A percentile compares a stretch with the other conserved stretches of the same genome.
Evolutionary conservation across 2,797 vertebrate species (phyloP).

Genomic region (Allobates femoralis): DNA sequence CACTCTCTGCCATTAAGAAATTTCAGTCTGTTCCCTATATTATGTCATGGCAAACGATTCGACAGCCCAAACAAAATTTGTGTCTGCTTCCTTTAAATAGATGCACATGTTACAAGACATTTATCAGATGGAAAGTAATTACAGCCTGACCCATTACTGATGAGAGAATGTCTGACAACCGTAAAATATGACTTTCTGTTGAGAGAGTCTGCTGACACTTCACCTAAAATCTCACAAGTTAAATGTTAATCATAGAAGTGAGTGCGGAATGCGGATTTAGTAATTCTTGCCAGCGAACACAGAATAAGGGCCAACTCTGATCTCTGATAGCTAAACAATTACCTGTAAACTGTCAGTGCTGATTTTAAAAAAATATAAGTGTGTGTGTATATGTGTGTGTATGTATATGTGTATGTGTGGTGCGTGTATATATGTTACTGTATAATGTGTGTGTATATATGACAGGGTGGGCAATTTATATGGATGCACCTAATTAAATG

Average conservation of each 20-base stretch:
- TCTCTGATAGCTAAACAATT: background rate
- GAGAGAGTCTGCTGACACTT: slow-evolving; percentile 29
- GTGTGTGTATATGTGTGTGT: too few relatives aligned
- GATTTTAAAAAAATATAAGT: too few relatives aligned
- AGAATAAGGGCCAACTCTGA: background rate
- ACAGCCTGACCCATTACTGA: slow-evolving; percentile 65
- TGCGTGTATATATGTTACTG: too few relatives aligned
- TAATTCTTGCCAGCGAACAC: too few relatives aligned
- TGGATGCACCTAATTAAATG: too few relatives aligned
- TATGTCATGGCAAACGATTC: slow-evolving; percentile 69
- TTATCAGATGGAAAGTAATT: slow-evolving; percentile 68
- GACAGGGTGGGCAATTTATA: too few relatives aligned
- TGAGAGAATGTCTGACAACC: slow-evolving; percentile 74
- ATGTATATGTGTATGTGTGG: too few relatives aligned
- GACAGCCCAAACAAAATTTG: slow-evolving; percentile 66
- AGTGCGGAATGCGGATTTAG: background rate
- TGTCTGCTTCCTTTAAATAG: slow-evolving; percentile 65
- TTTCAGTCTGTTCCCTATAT: slow-evolving; percentile 60
- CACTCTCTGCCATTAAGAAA: slow-evolving; percentile 37
- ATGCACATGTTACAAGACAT: slow-evolving; percentile 66
- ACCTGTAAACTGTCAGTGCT: background rate
- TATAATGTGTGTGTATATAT: too few relatives aligned
- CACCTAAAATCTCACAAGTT: slow-evolving; percentile 11
- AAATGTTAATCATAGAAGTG: background rate
- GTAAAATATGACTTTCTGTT: slow-evolving; percentile 45